These are phyloP conservation scores for Fragum fragum DNA, from an alignment of 2,888 invertebrate genomes.

Conservation along the genomic window DNA sequence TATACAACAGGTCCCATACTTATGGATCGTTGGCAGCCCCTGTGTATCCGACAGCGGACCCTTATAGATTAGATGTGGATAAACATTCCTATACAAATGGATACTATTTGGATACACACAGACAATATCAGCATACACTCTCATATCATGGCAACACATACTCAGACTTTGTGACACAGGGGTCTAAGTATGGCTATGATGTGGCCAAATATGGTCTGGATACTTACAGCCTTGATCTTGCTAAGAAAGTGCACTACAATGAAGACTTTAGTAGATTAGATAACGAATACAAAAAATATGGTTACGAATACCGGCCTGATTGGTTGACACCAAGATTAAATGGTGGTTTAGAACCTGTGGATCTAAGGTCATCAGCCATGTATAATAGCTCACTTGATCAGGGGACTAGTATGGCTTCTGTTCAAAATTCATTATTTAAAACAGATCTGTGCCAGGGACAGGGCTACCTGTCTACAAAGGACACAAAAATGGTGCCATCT, in stretches of 20 bases:
- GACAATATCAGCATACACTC: constrained; percentile 84
- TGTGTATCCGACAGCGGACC: constrained; percentile 77
- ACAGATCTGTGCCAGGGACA: constrained; percentile 67
- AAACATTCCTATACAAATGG: constrained; percentile 83
- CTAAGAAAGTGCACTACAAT: constrained; percentile 82
- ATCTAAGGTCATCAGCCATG: constrained; percentile 77
- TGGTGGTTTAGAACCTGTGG: constrained; percentile 80
- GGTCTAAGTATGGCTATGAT: constrained; percentile 84
- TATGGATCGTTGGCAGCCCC: constrained; percentile 77
- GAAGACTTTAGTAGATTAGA: constrained; percentile 80
- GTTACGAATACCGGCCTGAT: constrained; percentile 76
- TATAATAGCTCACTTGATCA: constrained; percentile 76
- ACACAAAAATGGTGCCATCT: constrained; percentile 70
- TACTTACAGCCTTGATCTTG: constrained; percentile 83
- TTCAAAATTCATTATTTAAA: constrained; percentile 73
- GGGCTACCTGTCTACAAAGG: constrained; percentile 55
- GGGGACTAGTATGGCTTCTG: constrained; percentile 67
- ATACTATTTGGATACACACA: constrained; percentile 82
- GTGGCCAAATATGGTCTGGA: constrained; percentile 83
- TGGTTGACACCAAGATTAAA: constrained; percentile 78
- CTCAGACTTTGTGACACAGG: constrained; percentile 82
- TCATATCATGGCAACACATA: constrained; percentile 84
- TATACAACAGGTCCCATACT: constrained; percentile 76
- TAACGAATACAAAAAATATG: constrained; percentile 80
- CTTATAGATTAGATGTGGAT: constrained; percentile 80